Evolutionary conservation across 2,113 vertebrate genomes (phyloP).

Genomic region (Entelurus aequoreus): DNA sequence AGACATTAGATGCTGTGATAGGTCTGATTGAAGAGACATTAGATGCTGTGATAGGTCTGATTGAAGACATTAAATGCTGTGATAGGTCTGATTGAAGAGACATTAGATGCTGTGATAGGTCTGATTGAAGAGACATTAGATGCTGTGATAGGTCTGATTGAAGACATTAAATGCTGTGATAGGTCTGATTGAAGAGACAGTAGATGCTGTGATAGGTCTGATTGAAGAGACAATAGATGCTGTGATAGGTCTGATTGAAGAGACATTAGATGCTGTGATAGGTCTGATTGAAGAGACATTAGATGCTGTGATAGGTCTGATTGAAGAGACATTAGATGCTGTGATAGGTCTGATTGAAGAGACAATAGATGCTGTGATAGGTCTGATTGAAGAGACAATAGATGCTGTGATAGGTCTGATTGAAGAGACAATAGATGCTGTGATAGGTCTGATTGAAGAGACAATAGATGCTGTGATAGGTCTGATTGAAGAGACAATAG

Average conservation of each 20-base stretch:
- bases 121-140: constrained; percentile 53
- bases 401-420: constrained; percentile 87
- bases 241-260: constrained; percentile 83
- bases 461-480: constrained; percentile 79
- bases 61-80: constrained; percentile 63
- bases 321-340: constrained; percentile 59
- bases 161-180: constrained; percentile 86
- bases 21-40: constrained; percentile 64
- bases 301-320: constrained; percentile 82
- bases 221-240: constrained; percentile 46
- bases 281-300: constrained; percentile 67
- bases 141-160: constrained; percentile 86
- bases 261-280: constrained; percentile 78
- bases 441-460: constrained; percentile 79
- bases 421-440: constrained; percentile 66
- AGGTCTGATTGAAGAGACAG: constrained; percentile 70
- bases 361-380: constrained; percentile 90
- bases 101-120: constrained; percentile 89
- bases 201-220: constrained; percentile 87
- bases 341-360: constrained; percentile 79
- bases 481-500: constrained; percentile 63
- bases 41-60: constrained; percentile 87
- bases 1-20: constrained; percentile 89
- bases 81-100: constrained; percentile 81
- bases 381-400: constrained; percentile 61